Base-by-base conservation (phyloP, 1,140 invertebrate genomes). In the Meteorus sp. region DNA sequence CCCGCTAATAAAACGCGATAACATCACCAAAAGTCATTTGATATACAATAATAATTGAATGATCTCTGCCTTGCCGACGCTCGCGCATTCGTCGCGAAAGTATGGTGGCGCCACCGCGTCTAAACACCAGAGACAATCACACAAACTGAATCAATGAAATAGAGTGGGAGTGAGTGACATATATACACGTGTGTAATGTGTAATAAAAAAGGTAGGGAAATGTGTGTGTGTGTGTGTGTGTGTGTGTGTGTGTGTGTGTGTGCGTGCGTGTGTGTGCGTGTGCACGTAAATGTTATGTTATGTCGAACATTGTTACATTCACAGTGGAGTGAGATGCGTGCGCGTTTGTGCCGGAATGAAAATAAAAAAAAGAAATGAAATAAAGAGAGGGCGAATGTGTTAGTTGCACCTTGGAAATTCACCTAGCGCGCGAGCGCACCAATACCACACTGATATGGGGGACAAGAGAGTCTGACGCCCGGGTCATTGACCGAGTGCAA, bases 401-500 rank as follows among this genome's bases (percentile, higher is more conserved):
- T 69, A 62, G 71, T 59, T 70, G 67, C 65, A 76, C 73, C 74
- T 78, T 76, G 76, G 76, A 75, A 74, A 70, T 70, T 73, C 67
- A 73, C 72, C 72, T 74, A 76, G 64, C 72, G 62, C 56, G 65
- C 45, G 45, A 17, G 25, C 6, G 27, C 11, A n/a, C n/a, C n/a
- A n/a, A n/a, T n/a, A n/a, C n/a, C n/a, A n/a, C n/a, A n/a, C n/a
- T n/a, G n/a, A n/a, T n/a, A n/a, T n/a, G n/a, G n/a, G n/a, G n/a
- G n/a, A n/a, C n/a, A n/a, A n/a, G n/a, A n/a, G n/a, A n/a, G 17
- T 39, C 13, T 17, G 33, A 22, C 33, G 43, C 19, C 41, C 54
- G 63, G 76, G 74, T 80, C 75, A 72, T 74, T 80, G 77, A 78
- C 78, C 78, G 76, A 67, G 63, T 68, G 64, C 64, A 61, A 72